These are phyloP conservation scores for Pogonomyrmex californicus DNA, from an alignment of 1,140 invertebrate species.

Conservation along the genomic window DNA sequence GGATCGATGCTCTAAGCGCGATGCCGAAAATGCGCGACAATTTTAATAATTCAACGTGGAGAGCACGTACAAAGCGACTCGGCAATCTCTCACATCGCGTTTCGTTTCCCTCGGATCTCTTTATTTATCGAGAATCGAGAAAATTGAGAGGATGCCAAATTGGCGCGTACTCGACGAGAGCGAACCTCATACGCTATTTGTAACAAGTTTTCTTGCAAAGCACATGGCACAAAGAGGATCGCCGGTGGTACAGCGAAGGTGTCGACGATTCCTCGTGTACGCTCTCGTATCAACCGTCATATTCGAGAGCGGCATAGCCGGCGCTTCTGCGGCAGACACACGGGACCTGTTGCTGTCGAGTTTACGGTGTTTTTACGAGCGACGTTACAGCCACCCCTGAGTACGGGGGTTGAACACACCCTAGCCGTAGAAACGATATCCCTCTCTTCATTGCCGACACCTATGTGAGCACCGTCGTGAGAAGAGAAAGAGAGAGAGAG, in stretches of 20 bases:
- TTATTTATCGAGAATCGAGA: background rate
- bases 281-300: conserved; percentile 74
- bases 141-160: background rate
- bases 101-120: background rate
- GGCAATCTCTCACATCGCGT: background rate
- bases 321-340: conserved; percentile 79
- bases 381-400: conserved; percentile 85
- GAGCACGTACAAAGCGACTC: background rate
- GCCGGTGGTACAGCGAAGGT: conserved; percentile 36
- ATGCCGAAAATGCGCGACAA: background rate
- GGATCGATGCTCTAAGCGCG: conserved; percentile 41
- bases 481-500: conserved; percentile 38
- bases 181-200: background rate
- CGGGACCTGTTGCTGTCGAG: conserved; percentile 87
- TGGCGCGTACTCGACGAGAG: too few species aligned
- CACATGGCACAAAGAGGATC: conserved; percentile 5
- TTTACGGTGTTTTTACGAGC: conserved; percentile 87
- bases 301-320: conserved; percentile 68
- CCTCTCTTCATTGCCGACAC: conserved; percentile 73
- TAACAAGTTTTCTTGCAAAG: background rate
- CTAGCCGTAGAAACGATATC: conserved; percentile 76
- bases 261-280: conserved; percentile 17
- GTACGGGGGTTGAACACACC: conserved; percentile 78
- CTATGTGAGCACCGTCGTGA: conserved; percentile 60
- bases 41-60: background rate